These are phyloP conservation scores for Microtus oregoni DNA, from an alignment of 2,113 vertebrate genomes.

Conservation along the genomic window DNA sequence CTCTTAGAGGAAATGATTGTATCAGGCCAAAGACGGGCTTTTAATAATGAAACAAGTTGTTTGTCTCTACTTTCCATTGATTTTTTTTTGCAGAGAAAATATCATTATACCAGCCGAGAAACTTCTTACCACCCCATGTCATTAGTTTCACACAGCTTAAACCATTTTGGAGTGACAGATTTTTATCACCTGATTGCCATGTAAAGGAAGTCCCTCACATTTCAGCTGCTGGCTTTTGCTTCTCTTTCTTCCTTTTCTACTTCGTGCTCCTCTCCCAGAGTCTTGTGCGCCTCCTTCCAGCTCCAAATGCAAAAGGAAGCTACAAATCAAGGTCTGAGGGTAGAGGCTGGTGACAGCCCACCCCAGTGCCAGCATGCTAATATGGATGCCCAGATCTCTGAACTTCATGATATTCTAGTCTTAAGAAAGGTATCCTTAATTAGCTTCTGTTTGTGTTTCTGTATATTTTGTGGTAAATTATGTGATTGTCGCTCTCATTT, in stretches of 20 bases:
- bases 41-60: constrained; percentile 66
- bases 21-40: constrained; percentile 43
- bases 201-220: constrained; percentile 20
- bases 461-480: constrained; percentile 77
- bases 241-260: not conserved
- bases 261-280: not conserved
- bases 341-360: constrained; percentile 32
- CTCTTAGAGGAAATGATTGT: constrained; percentile 61
- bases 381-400: constrained; percentile 74
- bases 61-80: constrained; percentile 64
- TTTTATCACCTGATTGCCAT: constrained; percentile 30
- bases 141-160: constrained; percentile 20
- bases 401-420: constrained; percentile 71
- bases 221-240: not conserved
- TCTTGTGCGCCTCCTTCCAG: constrained; percentile 21
- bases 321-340: constrained; percentile 77
- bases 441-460: constrained; percentile 76
- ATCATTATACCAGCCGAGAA: constrained; percentile 64
- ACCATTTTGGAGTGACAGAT: constrained; percentile 38
- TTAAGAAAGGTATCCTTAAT: constrained; percentile 80
- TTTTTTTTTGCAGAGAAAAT: constrained; percentile 50
- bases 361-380: not conserved
- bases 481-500: constrained; percentile 78
- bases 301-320: constrained; percentile 54
- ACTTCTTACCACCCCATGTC: not conserved